Evolutionary conservation across 2,888 invertebrate genomes (phyloP).

Genomic region (Calameuta idolon): DNA sequence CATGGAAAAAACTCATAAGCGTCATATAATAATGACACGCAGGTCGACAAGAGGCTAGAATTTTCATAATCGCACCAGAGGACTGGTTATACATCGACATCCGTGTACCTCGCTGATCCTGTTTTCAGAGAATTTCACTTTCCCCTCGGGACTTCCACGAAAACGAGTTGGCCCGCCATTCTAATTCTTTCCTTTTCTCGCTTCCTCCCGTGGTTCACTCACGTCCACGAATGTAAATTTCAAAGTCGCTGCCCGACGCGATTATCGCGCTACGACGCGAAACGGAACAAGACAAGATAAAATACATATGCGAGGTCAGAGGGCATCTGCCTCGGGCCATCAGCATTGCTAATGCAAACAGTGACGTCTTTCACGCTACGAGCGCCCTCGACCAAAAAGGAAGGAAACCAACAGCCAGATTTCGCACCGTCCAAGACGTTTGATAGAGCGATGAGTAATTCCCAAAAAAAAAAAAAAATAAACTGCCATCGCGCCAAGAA

Average conservation of each 20-base stretch:
- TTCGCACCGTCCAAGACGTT: neutral
- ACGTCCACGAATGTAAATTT: neutral
- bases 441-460: neutral
- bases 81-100: too few relatives aligned
- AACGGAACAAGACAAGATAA: slow-evolving; percentile 31
- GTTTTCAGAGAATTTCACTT: neutral
- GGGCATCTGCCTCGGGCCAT: slow-evolving; percentile 49
- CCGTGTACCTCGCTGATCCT: neutral
- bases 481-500: neutral
- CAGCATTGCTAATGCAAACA: slow-evolving; percentile 57
- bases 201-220: neutral
- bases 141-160: neutral
- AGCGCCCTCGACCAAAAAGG: neutral
- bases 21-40: neutral
- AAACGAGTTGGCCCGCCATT: neutral
- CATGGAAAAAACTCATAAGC: neutral
- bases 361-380: slow-evolving; percentile 35
- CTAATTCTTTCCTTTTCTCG: neutral
- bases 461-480: neutral
- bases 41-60: neutral
- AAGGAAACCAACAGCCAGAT: neutral
- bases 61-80: neutral
- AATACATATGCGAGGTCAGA: slow-evolving; percentile 48
- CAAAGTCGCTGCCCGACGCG: neutral
- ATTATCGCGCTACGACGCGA: neutral